These are phyloP conservation scores for Marmota monax DNA, from an alignment of 2,113 vertebrate species.

Conservation along the genomic window DNA sequence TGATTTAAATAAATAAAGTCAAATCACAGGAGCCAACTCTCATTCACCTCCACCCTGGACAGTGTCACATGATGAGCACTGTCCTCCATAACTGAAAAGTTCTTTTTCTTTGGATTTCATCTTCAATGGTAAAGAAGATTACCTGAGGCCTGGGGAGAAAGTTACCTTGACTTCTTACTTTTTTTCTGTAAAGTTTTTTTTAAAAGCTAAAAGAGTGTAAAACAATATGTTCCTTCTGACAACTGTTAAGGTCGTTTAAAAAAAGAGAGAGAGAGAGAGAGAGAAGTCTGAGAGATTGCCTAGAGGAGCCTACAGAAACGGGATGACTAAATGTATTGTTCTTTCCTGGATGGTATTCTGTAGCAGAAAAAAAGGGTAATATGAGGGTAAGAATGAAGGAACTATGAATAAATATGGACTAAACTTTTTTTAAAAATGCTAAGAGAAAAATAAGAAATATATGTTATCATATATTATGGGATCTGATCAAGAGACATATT, in stretches of 20 bases:
- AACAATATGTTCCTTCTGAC: neutral
- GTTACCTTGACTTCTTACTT: neutral
- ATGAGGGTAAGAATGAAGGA: neutral
- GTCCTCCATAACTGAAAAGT: neutral
- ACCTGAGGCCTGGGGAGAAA: neutral
- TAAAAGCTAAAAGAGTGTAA: neutral
- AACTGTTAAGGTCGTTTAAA: neutral
- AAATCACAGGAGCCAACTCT: neutral
- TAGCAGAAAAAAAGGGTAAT: neutral
- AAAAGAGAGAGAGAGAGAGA: neutral
- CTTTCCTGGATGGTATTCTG: neutral
- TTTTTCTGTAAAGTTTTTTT: conserved; percentile 35
- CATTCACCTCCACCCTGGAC: neutral
- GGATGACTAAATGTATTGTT: neutral
- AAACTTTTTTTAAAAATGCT: neutral
- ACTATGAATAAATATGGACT: neutral
- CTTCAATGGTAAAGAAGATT: neutral
- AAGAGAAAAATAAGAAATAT: neutral
- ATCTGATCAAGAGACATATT: neutral
- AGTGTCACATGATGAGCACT: neutral
- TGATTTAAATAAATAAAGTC: neutral
- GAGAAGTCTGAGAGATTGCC: neutral
- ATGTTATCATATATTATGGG: neutral
- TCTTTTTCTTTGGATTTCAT: neutral
- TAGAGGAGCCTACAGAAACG: neutral